Evolutionary conservation across 1,140 invertebrate species (phyloP), one percentile per base, ranked within the genome.

Genomic region (Stegodyphus dumicola): DNA sequence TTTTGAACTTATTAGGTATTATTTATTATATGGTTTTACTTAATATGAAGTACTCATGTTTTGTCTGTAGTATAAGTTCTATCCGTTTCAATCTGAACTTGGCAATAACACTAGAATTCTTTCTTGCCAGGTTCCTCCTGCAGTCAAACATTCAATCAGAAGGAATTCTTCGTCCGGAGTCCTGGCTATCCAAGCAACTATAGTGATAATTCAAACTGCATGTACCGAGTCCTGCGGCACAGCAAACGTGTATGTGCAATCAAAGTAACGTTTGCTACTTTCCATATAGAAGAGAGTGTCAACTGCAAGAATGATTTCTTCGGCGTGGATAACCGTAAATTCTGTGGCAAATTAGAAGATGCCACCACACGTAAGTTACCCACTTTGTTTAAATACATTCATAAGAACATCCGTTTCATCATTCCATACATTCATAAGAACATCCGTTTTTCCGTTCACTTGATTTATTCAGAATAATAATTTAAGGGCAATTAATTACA

Each of bases 251-350:
- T 88, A 13, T 89, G 89, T 70, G 77, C 66, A 49, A 13, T 89
- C 6, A 85, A 89, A 60, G 66, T 89, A 6, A 76, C 83, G n/a
- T 89, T 89, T 69, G 78, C 77, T 15, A 76, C 88, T 11, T 89
- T 89, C 74, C 78, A 89, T 33, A n/a, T 89, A 9, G 86, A 89
- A 60, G 71, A 87, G 17, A 79, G 84, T 6, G 65, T 67, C 51
- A 86, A 89, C 77, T 89, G 89, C 79, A 65, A 66, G 49, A 83
- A 80, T 11, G 89, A 89, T 64, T 89, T 79, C 54, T 84, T 89
- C 65, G 33, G 77, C 53, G 66, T 89, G 0, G 84, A 88, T 51
- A 83, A 75, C 33, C 54, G 87, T 17, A 85, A 79, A 33, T 87
- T 87, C 56, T 89, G 89, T 85, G 88, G 87, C 33, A 77, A 70